Conservation (phyloP, 2,888 invertebrate species). For the Unio delphinus region DNA sequence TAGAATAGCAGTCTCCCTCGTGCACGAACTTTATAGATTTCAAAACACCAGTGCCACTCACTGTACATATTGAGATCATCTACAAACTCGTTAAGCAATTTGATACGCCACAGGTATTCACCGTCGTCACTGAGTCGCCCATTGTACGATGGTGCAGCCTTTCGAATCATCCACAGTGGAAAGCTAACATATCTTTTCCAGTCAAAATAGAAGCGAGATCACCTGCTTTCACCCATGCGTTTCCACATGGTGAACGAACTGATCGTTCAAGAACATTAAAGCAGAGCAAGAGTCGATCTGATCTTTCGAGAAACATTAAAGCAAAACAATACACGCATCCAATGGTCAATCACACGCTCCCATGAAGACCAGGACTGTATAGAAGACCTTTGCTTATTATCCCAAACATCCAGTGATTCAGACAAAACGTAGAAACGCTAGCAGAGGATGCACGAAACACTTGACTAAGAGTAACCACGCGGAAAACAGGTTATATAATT, state of each 20-base stretch:
- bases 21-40: too few species aligned
- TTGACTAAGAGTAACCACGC: too few species aligned
- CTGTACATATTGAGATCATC: neutral
- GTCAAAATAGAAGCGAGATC: constrained; percentile 8
- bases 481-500: too few species aligned
- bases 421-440: neutral
- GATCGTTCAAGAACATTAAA: constrained; percentile 6
- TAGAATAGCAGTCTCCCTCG: too few species aligned
- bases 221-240: constrained; percentile 6
- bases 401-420: constrained; percentile 10
- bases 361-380: constrained; percentile 16
- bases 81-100: constrained; percentile 13
- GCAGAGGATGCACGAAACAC: too few species aligned
- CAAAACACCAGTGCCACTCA: too few species aligned
- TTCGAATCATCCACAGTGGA: constrained; percentile 6
- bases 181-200: constrained; percentile 11
- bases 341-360: constrained; percentile 4
- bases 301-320: neutral
- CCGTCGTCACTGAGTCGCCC: constrained; percentile 3
- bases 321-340: constrained; percentile 2
- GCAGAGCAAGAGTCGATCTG: neutral
- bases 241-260: constrained; percentile 13
- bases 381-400: constrained; percentile 8
- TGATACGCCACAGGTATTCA: constrained; percentile 10
- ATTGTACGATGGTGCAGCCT: neutral